A percentile compares a stretch with the other conserved stretches of the same genome.
These are phyloP conservation scores for Brenthis hecate DNA, from an alignment of 2,888 invertebrate genomes.

Conservation along the genomic window DNA sequence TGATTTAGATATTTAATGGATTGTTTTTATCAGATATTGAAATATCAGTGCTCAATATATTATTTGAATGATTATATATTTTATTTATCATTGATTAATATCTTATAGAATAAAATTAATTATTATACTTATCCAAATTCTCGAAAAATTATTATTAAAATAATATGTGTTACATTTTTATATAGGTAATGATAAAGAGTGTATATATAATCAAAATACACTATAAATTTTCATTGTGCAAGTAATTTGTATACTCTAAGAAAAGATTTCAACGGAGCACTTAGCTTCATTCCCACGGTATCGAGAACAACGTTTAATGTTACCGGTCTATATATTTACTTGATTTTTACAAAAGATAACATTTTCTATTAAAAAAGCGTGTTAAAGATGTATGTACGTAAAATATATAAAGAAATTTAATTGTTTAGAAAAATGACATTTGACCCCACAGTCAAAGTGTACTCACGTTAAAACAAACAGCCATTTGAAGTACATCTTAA, in stretches of 20 bases:
- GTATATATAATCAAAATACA: too few species aligned
- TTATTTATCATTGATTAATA: too few species aligned
- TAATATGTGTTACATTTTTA: too few species aligned
- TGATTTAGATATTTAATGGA: too few species aligned
- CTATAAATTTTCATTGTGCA: background rate
- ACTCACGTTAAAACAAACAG: slow-evolving; percentile 53
- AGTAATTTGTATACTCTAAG: background rate
- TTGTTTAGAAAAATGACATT: slow-evolving; percentile 6
- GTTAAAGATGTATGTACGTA: too few species aligned
- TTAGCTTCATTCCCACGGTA: slow-evolving; percentile 24
- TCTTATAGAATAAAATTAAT: too few species aligned
- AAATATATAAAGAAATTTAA: background rate
- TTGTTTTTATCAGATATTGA: too few species aligned
- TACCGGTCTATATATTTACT: background rate
- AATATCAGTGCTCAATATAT: too few species aligned
- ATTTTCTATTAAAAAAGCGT: background rate
- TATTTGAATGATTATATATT: too few species aligned
- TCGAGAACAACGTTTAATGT: slow-evolving; percentile 6
- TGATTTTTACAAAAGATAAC: background rate
- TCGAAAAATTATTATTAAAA: too few species aligned
- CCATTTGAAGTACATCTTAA: slow-evolving; percentile 43
- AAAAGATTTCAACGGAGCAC: slow-evolving; percentile 14
- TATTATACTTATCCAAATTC: too few species aligned
- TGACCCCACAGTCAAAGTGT: slow-evolving; percentile 22
- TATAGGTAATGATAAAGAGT: too few species aligned